Base-by-base conservation (phyloP, 2,888 invertebrate genomes). In the Oeneis ivallda region DNA sequence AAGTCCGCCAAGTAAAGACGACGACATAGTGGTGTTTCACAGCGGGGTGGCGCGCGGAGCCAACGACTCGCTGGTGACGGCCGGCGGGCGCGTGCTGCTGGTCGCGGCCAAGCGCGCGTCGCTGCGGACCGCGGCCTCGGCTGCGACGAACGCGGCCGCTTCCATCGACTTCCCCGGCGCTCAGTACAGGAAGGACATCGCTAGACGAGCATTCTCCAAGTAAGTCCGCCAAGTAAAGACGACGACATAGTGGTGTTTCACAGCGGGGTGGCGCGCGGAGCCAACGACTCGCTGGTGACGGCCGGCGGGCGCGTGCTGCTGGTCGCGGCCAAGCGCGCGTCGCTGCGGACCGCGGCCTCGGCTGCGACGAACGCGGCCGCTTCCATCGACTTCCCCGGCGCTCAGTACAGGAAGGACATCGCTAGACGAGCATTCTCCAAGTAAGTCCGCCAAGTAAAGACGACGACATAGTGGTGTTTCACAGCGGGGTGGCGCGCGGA, bases 241-340 rank as follows among this genome's bases (percentile, higher is more conserved):
- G 92, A 94, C 70, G 89, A 37, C 34, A 60, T 94, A 68, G 84
- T 93, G 39, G 92, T 96, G 68, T 98, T 98, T 87, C 98, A 98
- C 83, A 97, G 98, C 79, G 98, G 98, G 3, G 96, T 98, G 6
- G 86, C 93, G 0, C 82, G 93, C 39, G 93, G 94, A 69, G 82
- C 90, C 0, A 87, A 93, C 64, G 94, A 93, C 9, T 91, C 94
- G 54, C 85, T 95, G 54, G 93, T 97, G 39, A 97, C 98, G 32
- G 96, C 95, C 82, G 96, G 96, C 17, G 99, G 99, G 0, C 93
- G 99, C 73, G 98, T 99, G n/a, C 86, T 99, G 58, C 94, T 96
- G 66, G 77, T 95, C 34, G 96, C 97, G 34, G 95, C 95, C 1
- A 80, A 96, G 52, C 95, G 95, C 0, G 84, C 92, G 0, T 93